These are phyloP conservation scores for Vipera ursinii DNA, from an alignment of 2,797 vertebrate genomes.

Conservation along the genomic window DNA sequence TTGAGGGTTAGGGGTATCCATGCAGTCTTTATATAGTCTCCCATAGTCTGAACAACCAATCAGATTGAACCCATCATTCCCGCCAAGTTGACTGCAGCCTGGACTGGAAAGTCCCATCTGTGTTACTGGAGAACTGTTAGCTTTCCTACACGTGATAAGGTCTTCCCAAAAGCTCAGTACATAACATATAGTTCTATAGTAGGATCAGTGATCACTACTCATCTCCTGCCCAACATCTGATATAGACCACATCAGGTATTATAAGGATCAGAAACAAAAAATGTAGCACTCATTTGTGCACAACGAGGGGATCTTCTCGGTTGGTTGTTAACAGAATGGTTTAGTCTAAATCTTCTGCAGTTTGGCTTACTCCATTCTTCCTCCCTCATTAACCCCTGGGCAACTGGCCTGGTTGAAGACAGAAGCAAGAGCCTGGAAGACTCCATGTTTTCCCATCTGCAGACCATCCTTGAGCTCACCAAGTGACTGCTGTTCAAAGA, in stretches of 20 bases:
- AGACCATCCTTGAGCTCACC: background rate
- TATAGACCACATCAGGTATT: background rate
- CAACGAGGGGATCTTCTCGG: background rate
- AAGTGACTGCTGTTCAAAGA: background rate
- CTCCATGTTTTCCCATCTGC: background rate
- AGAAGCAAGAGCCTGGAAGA: background rate
- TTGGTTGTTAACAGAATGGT: background rate
- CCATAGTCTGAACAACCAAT: too few species aligned
- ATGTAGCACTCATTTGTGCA: background rate
- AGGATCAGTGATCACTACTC: background rate
- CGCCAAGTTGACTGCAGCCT: too few species aligned
- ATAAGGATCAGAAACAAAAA: background rate
- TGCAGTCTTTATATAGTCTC: too few species aligned
- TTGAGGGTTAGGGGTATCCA: too few species aligned
- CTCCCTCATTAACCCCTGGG: background rate
- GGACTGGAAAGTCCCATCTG: too few species aligned
- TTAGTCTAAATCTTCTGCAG: background rate
- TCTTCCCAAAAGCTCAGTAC: too few species aligned
- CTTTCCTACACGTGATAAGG: too few species aligned
- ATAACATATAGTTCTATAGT: background rate
- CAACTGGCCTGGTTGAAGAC: background rate
- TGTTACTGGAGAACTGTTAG: too few species aligned
- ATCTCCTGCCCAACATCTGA: background rate
- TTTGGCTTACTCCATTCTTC: background rate
- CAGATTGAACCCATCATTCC: too few species aligned